phyloP scores from a whole-genome alignment of 1,140 invertebrate species.

The Drosophila parvula region DNA sequence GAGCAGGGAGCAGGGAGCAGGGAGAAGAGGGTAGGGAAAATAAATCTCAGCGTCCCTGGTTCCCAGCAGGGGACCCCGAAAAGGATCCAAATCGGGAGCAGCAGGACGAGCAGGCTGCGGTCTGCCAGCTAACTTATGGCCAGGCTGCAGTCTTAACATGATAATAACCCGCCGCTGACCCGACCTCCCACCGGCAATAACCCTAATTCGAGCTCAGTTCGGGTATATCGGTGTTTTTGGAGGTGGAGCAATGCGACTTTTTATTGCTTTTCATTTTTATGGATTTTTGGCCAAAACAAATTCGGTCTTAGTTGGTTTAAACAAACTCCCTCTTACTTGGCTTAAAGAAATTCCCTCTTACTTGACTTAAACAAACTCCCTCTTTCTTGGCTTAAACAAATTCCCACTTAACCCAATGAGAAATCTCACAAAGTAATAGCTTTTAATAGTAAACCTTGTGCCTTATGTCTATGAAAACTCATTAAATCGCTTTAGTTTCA shows the following conservation, averaged over 20 bases:
- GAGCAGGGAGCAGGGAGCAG: background rate
- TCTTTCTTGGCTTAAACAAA: too few relatives aligned
- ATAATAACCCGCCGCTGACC: conserved; percentile 63
- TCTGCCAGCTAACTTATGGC: conserved; percentile 66
- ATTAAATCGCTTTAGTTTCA: background rate
- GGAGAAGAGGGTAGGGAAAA: conserved; percentile 13
- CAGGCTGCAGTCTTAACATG: conserved; percentile 65
- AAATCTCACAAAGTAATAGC: too few relatives aligned
- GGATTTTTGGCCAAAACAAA: too few relatives aligned
- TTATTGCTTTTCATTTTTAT: background rate
- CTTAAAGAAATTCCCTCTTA: too few relatives aligned
- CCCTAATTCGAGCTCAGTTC: conserved; percentile 9
- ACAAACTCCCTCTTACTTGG: too few relatives aligned
- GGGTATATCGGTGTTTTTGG: conserved; percentile 2
- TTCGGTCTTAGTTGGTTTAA: too few relatives aligned
- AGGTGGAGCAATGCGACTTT: background rate
- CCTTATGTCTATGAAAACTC: background rate
- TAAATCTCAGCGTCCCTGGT: conserved; percentile 60
- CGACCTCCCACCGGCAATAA: conserved; percentile 13
- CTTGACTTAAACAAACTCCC: too few relatives aligned
- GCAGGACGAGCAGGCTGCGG: conserved; percentile 33
- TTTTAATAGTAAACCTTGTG: background rate
- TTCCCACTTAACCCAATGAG: too few relatives aligned
- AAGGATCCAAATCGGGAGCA: conserved; percentile 13
- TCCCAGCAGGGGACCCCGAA: conserved; percentile 31